These are phyloP conservation scores for Galbula dea DNA, from an alignment of 2,113 vertebrate species.

Conservation along the genomic window DNA sequence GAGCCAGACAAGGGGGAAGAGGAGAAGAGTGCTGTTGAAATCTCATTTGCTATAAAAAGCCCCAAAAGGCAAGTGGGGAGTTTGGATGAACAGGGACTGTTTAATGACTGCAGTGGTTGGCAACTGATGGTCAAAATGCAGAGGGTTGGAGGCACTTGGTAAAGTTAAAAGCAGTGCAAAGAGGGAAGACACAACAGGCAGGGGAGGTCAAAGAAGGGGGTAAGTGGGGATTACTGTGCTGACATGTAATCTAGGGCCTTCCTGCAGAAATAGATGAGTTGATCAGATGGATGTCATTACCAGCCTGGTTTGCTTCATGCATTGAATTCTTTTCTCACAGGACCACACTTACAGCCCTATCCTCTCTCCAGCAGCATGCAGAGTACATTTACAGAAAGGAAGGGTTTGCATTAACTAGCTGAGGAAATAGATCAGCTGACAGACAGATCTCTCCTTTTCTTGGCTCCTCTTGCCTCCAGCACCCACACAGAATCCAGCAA, in stretches of 20 bases:
- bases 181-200: background rate
- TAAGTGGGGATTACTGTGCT: background rate
- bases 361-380: background rate
- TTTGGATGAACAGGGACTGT: background rate
- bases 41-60: background rate
- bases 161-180: background rate
- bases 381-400: slow-evolving; percentile 17
- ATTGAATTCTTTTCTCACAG: background rate
- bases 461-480: slow-evolving; percentile 14
- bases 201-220: background rate
- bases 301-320: background rate
- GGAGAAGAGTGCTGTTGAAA: background rate
- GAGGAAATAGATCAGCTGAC: background rate
- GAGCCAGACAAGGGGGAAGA: background rate
- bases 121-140: background rate
- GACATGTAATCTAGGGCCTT: background rate
- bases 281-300: background rate
- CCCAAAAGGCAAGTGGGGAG: background rate
- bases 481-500: slow-evolving; percentile 24
- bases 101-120: background rate
- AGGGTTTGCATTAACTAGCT: background rate
- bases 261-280: background rate
- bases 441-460: slow-evolving; percentile 16
- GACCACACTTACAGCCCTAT: background rate
- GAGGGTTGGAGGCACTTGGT: background rate